phyloP scores from a whole-genome alignment of 2,113 vertebrate genomes.

The Oncorhynchus clarkii region DNA sequence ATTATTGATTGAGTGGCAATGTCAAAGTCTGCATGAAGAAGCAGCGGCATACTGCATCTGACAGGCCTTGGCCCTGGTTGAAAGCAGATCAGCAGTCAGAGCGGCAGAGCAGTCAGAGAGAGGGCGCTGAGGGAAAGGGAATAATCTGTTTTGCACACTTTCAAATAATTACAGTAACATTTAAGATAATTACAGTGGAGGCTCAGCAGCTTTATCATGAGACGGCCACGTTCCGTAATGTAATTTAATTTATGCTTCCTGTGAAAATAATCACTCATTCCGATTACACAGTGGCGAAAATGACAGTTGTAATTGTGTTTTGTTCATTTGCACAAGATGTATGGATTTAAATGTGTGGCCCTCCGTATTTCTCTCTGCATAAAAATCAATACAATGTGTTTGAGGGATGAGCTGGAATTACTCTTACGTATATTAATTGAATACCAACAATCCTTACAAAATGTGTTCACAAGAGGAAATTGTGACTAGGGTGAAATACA shows the following conservation, averaged over 20 bases:
- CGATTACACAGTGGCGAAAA: conserved; percentile 62
- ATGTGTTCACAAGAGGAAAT: conserved; percentile 37
- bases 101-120: conserved; percentile 26
- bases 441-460: conserved; percentile 36
- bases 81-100: conserved; percentile 45
- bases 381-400: conserved; percentile 26
- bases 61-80: conserved; percentile 39
- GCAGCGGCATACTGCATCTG: conserved; percentile 44
- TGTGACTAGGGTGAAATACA: conserved; percentile 33
- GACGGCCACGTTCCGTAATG: conserved; percentile 58
- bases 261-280: conserved; percentile 70
- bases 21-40: conserved; percentile 66
- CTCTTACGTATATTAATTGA: conserved; percentile 57
- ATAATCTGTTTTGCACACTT: conserved; percentile 69
- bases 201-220: conserved; percentile 62
- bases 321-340: conserved; percentile 45
- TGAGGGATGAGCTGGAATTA: conserved; percentile 50
- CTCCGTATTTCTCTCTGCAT: neutral
- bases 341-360: conserved; percentile 40
- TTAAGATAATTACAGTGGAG: conserved; percentile 70
- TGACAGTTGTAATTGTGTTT: conserved; percentile 59
- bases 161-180: conserved; percentile 75
- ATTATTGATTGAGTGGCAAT: conserved; percentile 67
- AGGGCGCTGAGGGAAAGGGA: conserved; percentile 23
- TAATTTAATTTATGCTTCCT: conserved; percentile 71